Percentiles rank a stretch among this genome's conserved stretches.
phyloP scores from a whole-genome alignment of 2,113 vertebrate species.

The Columba livia region DNA sequence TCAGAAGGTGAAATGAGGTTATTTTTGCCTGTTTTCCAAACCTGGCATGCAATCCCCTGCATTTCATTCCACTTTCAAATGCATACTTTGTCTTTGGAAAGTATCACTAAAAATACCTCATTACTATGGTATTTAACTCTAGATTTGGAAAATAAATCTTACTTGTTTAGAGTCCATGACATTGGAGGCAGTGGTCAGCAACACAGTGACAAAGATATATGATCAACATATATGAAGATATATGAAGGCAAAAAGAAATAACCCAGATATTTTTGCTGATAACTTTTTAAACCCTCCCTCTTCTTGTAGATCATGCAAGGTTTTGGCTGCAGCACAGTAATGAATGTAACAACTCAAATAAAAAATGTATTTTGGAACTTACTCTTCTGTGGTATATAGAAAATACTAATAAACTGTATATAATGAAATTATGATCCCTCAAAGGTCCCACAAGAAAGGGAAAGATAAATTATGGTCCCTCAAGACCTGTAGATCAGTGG shows the following conservation, averaged over 20 bases:
- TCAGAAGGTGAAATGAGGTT: not conserved
- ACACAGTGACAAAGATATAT: not conserved
- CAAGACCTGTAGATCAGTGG: not conserved
- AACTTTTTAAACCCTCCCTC: not conserved
- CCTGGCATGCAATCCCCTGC: not conserved
- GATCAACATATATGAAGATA: not conserved
- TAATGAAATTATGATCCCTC: conserved; percentile 10
- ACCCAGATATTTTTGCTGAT: not conserved
- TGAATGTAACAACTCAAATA: not conserved
- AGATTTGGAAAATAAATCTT: not conserved
- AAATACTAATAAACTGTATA: not conserved
- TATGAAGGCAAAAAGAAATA: not conserved
- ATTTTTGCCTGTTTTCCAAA: not conserved
- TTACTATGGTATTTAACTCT: not conserved
- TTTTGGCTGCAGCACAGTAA: not conserved
- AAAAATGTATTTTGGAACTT: not conserved
- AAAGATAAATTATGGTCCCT: not conserved
- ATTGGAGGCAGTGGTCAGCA: not conserved
- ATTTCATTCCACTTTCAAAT: not conserved
- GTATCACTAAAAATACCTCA: not conserved
- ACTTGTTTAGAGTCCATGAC: not conserved
- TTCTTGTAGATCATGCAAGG: not conserved
- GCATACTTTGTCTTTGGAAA: not conserved
- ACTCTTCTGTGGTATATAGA: not conserved
- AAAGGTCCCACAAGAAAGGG: not conserved